Percentiles rank a stretch among this genome's conserved stretches.
Evolutionary conservation across 2,113 vertebrate species (phyloP).

Genomic region (Brachyhypopomus gauderio): DNA sequence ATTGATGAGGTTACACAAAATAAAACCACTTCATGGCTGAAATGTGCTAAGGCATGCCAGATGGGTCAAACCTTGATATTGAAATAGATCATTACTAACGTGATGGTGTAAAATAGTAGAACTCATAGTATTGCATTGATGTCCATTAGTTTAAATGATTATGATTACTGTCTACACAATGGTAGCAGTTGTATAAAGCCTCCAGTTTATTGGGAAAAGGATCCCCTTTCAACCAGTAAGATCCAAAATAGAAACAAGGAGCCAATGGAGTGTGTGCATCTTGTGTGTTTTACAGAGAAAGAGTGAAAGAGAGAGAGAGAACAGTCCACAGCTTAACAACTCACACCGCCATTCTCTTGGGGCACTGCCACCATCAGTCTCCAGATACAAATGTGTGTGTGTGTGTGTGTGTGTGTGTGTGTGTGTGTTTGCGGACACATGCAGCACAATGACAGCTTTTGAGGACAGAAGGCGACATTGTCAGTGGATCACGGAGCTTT

Average conservation of each 20-base stretch:
- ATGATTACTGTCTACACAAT: background rate
- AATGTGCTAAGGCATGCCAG: background rate
- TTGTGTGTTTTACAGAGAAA: no score
- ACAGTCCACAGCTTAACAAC: slow-evolving; percentile 1
- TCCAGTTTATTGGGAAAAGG: no score
- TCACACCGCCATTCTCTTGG: slow-evolving; percentile 1
- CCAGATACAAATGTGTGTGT: background rate
- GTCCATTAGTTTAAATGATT: background rate
- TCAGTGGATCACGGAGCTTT: slow-evolving; percentile 41
- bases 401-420: slow-evolving; percentile 1
- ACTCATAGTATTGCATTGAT: background rate
- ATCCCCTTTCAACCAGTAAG: no score
- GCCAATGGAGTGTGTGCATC: no score
- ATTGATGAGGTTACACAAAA: slow-evolving; percentile 5
- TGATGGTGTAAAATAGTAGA: background rate
- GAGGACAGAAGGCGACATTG: slow-evolving; percentile 41
- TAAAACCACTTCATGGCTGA: background rate
- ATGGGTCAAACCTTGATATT: background rate
- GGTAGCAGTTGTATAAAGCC: no score
- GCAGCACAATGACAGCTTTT: slow-evolving; percentile 36
- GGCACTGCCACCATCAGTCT: background rate
- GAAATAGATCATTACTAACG: background rate
- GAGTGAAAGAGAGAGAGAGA: background rate
- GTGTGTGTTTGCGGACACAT: no score
- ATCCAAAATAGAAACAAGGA: no score